These are phyloP conservation scores for Liparis tanakae DNA, from an alignment of 2,797 vertebrate genomes.

Conservation along the genomic window DNA sequence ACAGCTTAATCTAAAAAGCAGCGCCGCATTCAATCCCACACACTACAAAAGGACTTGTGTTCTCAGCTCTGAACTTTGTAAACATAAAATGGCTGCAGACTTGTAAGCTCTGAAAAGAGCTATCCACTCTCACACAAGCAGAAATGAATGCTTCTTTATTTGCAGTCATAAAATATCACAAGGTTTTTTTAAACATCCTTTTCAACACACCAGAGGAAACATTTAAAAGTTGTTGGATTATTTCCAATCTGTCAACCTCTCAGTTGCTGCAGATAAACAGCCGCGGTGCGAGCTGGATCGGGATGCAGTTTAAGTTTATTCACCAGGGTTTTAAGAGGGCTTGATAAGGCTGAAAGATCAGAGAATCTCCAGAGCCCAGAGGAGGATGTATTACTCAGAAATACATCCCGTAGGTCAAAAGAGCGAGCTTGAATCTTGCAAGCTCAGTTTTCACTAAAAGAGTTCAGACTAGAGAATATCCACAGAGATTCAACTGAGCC, in stretches of 20 bases:
- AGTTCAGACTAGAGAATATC: constrained; percentile 43
- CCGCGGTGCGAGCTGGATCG: constrained; percentile 33
- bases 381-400: constrained; percentile 39
- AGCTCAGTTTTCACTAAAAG: constrained; percentile 29
- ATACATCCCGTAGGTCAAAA: constrained; percentile 2
- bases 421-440: constrained; percentile 37
- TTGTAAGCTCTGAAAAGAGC: constrained; percentile 19
- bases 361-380: constrained; percentile 40
- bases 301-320: constrained; percentile 49
- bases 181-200: constrained; percentile 39
- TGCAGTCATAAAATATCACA: constrained; percentile 33
- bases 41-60: constrained; percentile 19
- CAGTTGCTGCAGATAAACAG: constrained; percentile 47
- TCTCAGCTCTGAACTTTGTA: constrained; percentile 13
- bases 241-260: constrained; percentile 49
- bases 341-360: constrained; percentile 44
- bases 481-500: constrained; percentile 29
- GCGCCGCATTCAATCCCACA: constrained; percentile 6
- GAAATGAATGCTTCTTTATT: constrained; percentile 44
- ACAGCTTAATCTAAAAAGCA: constrained; percentile 40
- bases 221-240: constrained; percentile 29
- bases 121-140: constrained; percentile 23
- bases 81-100: constrained; percentile 33
- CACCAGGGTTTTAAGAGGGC: constrained; percentile 38
- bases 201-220: constrained; percentile 32